A percentile compares a stretch with the other conserved stretches of the same genome.
Conservation (phyloP, 37 sponge, comb jelly and placozoan genomes). For the Cliona cf. orientalis region DNA sequence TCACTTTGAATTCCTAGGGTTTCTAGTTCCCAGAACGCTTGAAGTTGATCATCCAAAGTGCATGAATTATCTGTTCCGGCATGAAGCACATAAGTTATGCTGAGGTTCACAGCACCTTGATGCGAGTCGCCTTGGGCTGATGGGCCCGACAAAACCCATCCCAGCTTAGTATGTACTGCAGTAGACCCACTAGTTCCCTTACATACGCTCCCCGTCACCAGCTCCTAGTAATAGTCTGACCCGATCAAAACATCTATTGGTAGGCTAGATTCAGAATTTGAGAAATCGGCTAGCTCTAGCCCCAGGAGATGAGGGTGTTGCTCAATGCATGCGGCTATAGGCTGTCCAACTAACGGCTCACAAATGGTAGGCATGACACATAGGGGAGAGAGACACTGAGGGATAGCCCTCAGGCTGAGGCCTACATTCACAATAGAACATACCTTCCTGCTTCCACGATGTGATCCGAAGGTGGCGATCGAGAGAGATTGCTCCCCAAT, state of each 20-base stretch:
- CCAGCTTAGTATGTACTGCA: constrained; percentile 51
- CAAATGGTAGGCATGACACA: constrained; percentile 57
- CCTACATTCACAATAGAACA: constrained; percentile 42
- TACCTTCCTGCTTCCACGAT: constrained; percentile 2
- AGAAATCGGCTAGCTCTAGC: constrained; percentile 49
- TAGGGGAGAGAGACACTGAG: constrained; percentile 1
- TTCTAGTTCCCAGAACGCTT: constrained; percentile 60
- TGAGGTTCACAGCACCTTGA: constrained; percentile 18
- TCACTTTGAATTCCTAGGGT: constrained; percentile 13
- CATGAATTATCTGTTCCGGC: not conserved
- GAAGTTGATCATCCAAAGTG: constrained; percentile 11
- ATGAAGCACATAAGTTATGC: constrained; percentile 20
- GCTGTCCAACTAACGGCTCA: constrained; percentile 47
- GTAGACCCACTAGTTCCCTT: constrained; percentile 27
- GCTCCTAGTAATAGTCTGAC: constrained; percentile 46
- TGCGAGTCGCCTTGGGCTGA: not conserved
- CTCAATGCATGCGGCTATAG: constrained; percentile 3
- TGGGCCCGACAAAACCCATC: constrained; percentile 64
- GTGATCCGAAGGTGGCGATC: constrained; percentile 37
- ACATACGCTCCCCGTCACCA: constrained; percentile 25
- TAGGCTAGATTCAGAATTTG: not conserved
- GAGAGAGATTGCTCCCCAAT: constrained; percentile 17
- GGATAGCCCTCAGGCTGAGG: constrained; percentile 25
- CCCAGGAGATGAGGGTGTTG: constrained; percentile 6
- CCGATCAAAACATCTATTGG: constrained; percentile 28